Evolutionary conservation across 37 sponge, comb jelly and placozoan species (phyloP).

Genomic region (Cladorhizidae sp.): DNA sequence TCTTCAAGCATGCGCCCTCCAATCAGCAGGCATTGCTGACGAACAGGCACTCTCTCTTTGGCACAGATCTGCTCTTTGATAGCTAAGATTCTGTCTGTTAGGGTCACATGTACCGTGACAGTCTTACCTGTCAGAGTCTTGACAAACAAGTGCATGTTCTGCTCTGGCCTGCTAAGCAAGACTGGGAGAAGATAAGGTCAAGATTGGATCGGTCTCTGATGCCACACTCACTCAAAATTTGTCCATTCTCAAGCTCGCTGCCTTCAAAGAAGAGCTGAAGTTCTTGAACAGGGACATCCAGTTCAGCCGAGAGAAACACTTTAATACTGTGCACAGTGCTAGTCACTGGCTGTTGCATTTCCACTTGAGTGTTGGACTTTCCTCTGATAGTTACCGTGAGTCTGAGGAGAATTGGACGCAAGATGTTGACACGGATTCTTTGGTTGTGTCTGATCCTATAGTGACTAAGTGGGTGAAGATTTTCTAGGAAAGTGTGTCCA

Average conservation of each 20-base stretch:
- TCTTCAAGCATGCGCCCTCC: slow-evolving; percentile 41
- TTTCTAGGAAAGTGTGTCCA: slow-evolving; percentile 15
- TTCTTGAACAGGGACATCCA: neutral
- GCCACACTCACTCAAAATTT: slow-evolving; percentile 12
- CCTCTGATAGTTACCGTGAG: slow-evolving; percentile 4
- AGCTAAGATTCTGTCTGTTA: slow-evolving; percentile 17
- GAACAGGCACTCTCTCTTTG: slow-evolving; percentile 29
- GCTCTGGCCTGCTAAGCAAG: neutral
- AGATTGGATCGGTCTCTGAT: slow-evolving; percentile 3
- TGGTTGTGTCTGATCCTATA: slow-evolving; percentile 42
- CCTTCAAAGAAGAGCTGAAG: slow-evolving; percentile 39
- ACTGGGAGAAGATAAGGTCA: slow-evolving; percentile 9
- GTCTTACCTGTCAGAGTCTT: slow-evolving; percentile 60
- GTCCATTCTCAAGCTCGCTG: slow-evolving; percentile 17
- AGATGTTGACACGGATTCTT: slow-evolving; percentile 25
- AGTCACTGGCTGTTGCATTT: slow-evolving; percentile 2
- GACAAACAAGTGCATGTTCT: slow-evolving; percentile 24
- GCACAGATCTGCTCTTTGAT: slow-evolving; percentile 36
- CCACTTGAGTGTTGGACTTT: neutral
- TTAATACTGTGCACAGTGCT: slow-evolving; percentile 23
- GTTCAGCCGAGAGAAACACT: neutral
- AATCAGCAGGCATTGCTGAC: slow-evolving; percentile 44
- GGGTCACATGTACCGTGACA: slow-evolving; percentile 8
- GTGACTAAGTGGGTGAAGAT: slow-evolving; percentile 19
- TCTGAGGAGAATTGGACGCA: slow-evolving; percentile 7